Evolutionary conservation across 2,888 invertebrate genomes (phyloP).

Genomic region (Melanchra persicariae): DNA sequence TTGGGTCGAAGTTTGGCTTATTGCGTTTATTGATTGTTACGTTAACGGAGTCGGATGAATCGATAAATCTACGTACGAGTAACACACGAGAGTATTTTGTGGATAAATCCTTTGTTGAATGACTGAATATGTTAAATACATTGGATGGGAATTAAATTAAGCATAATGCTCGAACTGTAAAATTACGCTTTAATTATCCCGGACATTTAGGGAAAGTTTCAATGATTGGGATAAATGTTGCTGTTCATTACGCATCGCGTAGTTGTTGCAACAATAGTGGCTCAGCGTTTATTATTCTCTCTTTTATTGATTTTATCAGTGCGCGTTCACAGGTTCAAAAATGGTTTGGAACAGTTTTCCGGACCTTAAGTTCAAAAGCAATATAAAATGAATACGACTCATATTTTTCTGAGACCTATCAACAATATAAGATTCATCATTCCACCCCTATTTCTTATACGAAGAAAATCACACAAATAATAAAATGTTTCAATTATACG

Average conservation of each 20-base stretch:
- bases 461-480: conserved; percentile 10
- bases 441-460: not conserved
- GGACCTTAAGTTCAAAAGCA: not conserved
- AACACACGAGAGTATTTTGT: conserved; percentile 31
- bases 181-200: conserved; percentile 43
- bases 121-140: conserved; percentile 30
- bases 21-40: conserved; percentile 57
- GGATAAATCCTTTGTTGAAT: conserved; percentile 41
- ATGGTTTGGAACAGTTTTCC: not conserved
- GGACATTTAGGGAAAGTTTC: conserved; percentile 35
- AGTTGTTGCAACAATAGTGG: conserved; percentile 14
- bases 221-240: conserved; percentile 33
- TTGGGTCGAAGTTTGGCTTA: conserved; percentile 60
- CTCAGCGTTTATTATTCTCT: conserved; percentile 5
- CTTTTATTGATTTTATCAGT: not conserved
- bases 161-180: conserved; percentile 29
- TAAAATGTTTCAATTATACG: conserved; percentile 28
- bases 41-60: conserved; percentile 31
- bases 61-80: conserved; percentile 36
- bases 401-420: not conserved
- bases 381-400: not conserved
- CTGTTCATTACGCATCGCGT: conserved; percentile 19
- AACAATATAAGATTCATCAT: not conserved
- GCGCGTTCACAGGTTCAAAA: not conserved
- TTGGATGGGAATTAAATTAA: conserved; percentile 35